These are phyloP conservation scores for Athalia rosae DNA, from an alignment of 2,888 invertebrate genomes.

Conservation along the genomic window DNA sequence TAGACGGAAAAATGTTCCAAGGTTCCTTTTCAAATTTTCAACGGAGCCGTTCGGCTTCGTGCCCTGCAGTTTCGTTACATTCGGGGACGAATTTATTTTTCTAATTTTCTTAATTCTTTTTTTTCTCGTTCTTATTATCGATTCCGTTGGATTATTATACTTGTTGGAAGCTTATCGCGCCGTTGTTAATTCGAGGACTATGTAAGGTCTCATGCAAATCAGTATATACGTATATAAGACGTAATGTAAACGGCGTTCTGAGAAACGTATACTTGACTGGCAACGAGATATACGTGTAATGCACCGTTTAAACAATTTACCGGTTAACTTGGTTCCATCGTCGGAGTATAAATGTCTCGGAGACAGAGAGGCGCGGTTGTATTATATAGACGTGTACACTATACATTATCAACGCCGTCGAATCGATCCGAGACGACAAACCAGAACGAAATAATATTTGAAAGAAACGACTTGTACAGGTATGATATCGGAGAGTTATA, in stretches of 20 bases:
- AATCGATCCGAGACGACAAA: constrained; percentile 37
- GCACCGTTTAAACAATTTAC: constrained; percentile 7
- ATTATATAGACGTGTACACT: neutral
- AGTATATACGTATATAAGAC: neutral
- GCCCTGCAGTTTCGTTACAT: too few relatives aligned
- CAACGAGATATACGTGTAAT: neutral
- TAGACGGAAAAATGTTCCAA: too few relatives aligned
- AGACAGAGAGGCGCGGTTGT: neutral
- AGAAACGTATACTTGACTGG: neutral
- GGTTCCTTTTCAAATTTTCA: too few relatives aligned
- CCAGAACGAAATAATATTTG: constrained; percentile 34
- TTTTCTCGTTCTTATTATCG: too few relatives aligned
- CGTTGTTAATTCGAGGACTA: too few relatives aligned
- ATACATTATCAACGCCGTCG: constrained; percentile 1
- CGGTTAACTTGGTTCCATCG: neutral
- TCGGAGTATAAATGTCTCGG: neutral
- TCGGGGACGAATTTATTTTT: too few relatives aligned
- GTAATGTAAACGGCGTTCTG: neutral
- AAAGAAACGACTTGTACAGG: neutral
- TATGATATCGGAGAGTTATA: neutral
- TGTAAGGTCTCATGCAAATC: neutral
- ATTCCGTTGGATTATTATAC: too few relatives aligned
- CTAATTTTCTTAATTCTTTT: too few relatives aligned
- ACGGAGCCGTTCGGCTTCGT: too few relatives aligned
- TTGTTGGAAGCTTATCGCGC: too few relatives aligned